Evolutionary conservation across 2,888 invertebrate genomes (phyloP), one percentile per base, ranked within the genome.

Genomic region (Epirrhoe alternata): DNA sequence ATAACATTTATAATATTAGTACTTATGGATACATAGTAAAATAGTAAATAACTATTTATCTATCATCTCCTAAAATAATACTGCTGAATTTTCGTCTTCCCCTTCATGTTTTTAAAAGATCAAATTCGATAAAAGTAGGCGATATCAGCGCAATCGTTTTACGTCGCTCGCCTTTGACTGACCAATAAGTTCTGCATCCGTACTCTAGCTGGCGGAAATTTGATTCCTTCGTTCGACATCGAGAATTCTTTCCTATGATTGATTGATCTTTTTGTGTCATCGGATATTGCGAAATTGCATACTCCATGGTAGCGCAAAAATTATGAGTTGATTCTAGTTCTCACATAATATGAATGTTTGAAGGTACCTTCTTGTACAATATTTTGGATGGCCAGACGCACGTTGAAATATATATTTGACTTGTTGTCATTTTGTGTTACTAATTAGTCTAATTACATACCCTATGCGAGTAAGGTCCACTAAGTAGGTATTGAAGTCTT

Each of bases 221-320:
- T 64, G 68, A 68, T 68, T 68, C 54, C 61, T 64, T 68, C 64
- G 60, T 56, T 38, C 53, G 54, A 58, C 49, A 60, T 57, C 49
- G 54, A 68, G 68, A 64, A 61, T 68, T 64, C 50, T 57, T 64
- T 64, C 31, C 14, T 58, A 61, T 61, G 68, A 68, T 68, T 64
- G 68, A 68, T 68, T 54, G 68, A 64, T 60, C 55, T 52, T 17
- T 67, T 49, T 52, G 54, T 55, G 60, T 50, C 57, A 42, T 63
- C 63, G 67, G 67, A 67, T 67, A 64, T 68, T 67, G 63, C 62
- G 63, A 61, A 61, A 63, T 55, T 67, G 63, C 60, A n/a, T 33
- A 58, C 16, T 49, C 16, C 17, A 47, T 52, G n/a, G 31, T 54
- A 58, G 38, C 31, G 17, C n/a, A 50, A 61, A 61, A 42, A 12